Evolutionary conservation across 2,888 invertebrate genomes (phyloP), one percentile per base, ranked within the genome.

Genomic region (Octonoba sinensis): DNA sequence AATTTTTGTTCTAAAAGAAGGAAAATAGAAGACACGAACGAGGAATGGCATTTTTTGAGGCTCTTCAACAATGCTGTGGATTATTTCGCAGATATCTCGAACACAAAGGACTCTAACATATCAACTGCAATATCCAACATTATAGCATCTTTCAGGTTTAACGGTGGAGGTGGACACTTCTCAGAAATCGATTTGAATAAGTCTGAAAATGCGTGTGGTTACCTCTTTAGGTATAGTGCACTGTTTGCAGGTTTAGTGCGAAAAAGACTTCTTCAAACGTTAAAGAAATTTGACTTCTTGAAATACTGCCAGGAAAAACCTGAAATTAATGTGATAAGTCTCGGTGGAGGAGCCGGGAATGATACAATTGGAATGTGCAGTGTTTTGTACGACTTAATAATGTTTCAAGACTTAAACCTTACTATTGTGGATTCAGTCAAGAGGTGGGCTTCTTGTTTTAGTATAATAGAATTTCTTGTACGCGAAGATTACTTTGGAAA

Each of bases 321-420:
- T 3, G 46, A 49, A n/a, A 36, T 70, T 22, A 57, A 59, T 18
- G 20, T 70, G 1, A 20, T 70, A 12, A 47, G 44, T 27, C 46
- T 70, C 22, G 70, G 70, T n/a, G 47, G 46, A 16, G 70, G 70
- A 13, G 59, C 70, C 2, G 70, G 70, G 20, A 57, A 46, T 22
- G 70, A 70, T 47, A 13, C 47, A 6, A 22, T 70, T 11, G 70
- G 70, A 12, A 46, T 70, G 2, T 70, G 70, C 22, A 70, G 70
- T 47, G 57, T 59, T 2, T 47, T 70, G 6, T 16, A 59, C 22
- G 59, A 59, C 6, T 1, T 47, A 15, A 11, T 16, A 11, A 13
- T 18, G 1, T 3, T 44, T 11, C 13, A 24, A 15, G 13, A 20
- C 3, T 1, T 70, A 11, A 20, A 59, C 16, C 44, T 70, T 11